phyloP scores from a whole-genome alignment of 1,140 invertebrate genomes.

The Aplysia californica region DNA sequence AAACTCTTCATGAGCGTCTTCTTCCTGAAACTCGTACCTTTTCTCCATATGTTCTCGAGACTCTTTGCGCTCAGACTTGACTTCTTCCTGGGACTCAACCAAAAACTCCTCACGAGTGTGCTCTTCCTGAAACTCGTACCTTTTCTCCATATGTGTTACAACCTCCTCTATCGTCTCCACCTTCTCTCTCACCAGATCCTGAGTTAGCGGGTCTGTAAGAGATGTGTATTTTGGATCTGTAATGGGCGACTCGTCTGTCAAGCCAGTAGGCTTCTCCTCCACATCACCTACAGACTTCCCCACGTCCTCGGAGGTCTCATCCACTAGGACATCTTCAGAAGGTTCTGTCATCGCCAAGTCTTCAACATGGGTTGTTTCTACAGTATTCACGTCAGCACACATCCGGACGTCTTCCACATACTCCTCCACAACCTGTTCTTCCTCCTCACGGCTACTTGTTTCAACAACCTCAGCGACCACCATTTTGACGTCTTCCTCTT shows the following conservation, averaged over 20 bases:
- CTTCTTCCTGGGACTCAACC: background rate
- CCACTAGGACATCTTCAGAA: background rate
- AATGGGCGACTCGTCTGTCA: slow-evolving; percentile 10
- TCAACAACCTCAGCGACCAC: slow-evolving; percentile 3
- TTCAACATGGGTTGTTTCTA: background rate
- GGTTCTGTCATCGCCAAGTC: background rate
- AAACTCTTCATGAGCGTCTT: no score
- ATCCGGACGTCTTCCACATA: background rate
- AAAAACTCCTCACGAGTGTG: background rate
- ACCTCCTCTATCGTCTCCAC: slow-evolving; percentile 25
- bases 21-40: no score
- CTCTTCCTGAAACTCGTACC: slow-evolving; percentile 17
- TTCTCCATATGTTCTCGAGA: background rate
- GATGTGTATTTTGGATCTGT: slow-evolving; percentile 15
- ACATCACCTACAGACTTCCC: background rate
- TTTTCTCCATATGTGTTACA: slow-evolving; percentile 14
- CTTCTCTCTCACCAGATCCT: slow-evolving; percentile 22
- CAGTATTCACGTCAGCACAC: background rate
- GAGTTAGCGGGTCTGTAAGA: slow-evolving; percentile 10
- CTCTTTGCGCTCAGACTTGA: background rate
- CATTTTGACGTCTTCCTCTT: background rate
- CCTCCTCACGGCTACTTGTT: background rate
- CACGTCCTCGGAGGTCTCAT: background rate
- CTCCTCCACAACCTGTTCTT: background rate
- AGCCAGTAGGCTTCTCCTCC: background rate